Evolutionary conservation across 2,113 vertebrate species (phyloP).

Genomic region (Tylochromis polylepis): DNA sequence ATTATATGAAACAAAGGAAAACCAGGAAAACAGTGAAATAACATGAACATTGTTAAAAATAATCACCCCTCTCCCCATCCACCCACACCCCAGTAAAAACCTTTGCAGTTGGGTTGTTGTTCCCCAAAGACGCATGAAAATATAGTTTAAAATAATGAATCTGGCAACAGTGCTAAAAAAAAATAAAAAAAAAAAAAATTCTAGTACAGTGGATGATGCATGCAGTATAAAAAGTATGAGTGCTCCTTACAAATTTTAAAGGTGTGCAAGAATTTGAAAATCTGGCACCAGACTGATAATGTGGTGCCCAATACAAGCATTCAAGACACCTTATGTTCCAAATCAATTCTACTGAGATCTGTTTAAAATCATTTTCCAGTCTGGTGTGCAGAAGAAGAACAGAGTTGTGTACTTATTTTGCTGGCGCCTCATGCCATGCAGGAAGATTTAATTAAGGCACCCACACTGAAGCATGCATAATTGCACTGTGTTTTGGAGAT

Average conservation of each 20-base stretch:
- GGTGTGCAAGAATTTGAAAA: background rate
- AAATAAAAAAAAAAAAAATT: background rate
- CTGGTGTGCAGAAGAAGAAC: background rate
- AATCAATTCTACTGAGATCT: background rate
- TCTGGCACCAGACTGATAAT: background rate
- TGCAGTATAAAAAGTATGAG: background rate
- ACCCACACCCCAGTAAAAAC: background rate
- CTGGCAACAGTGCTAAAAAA: background rate
- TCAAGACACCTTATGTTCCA: background rate
- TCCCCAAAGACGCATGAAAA: background rate
- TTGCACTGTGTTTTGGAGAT: conserved; percentile 12
- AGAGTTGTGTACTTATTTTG: background rate
- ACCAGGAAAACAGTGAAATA: background rate
- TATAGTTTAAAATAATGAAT: background rate
- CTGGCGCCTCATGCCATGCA: background rate
- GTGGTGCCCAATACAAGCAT: background rate
- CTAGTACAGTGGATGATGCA: background rate
- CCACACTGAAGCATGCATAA: conserved; percentile 33
- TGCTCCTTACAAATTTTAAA: background rate
- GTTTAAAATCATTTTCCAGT: background rate
- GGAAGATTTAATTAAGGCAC: conserved; percentile 42
- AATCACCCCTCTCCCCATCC: background rate
- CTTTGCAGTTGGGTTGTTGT: background rate
- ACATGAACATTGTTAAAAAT: background rate
- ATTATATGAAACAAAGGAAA: background rate